Base-by-base conservation (phyloP, 2,113 vertebrate species). In the Carassius carassius region DNA sequence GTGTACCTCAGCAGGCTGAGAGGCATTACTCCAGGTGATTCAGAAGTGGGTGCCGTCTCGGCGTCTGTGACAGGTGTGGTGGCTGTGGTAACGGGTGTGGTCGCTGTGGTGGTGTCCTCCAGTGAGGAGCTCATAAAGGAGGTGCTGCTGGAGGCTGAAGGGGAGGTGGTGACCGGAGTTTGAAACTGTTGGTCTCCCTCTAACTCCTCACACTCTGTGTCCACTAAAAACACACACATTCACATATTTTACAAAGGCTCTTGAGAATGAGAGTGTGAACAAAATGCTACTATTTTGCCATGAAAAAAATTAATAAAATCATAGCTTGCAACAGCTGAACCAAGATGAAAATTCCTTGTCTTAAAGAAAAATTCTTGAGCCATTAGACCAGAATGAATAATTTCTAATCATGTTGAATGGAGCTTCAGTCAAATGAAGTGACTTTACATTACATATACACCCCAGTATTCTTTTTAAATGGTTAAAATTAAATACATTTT, bases 71-170 rank as follows among this genome's bases (percentile, higher is more conserved):
- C 97, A 0, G 98, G 98, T 0, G 98, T 99, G 62, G 98, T 99
- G 60, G 98, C 98, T 0, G 98, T 99, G 82, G 96, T 97, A 81
- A 99, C 97, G 0, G 87, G 87, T 14, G 87, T 88, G 49, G 87
- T 97, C 79, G 96, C 96, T 14, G 96, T 97, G 25, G 98, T 99
- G 37, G 98, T 99, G 87, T 99, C 98, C 88, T 99, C 98, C 86
- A 99, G 91, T 0, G 98, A 99, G 87, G 97, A 99, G 91, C 98
- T 99, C 97, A 99, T 99, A 91, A 99, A 99, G 82, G 98, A 99
- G 0, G 98, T 99, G 3, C 97, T 99, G 92, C 98, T 99, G 12
- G 98, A 99, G 74, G 97, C 97, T 0, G 98, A 99, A 5, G 98
- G 98, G 89, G 98, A 99, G 58, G 98, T 99, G 77, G 98, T 99